Conservation (phyloP, 2,113 vertebrate genomes). For the Aramus guarauna region DNA sequence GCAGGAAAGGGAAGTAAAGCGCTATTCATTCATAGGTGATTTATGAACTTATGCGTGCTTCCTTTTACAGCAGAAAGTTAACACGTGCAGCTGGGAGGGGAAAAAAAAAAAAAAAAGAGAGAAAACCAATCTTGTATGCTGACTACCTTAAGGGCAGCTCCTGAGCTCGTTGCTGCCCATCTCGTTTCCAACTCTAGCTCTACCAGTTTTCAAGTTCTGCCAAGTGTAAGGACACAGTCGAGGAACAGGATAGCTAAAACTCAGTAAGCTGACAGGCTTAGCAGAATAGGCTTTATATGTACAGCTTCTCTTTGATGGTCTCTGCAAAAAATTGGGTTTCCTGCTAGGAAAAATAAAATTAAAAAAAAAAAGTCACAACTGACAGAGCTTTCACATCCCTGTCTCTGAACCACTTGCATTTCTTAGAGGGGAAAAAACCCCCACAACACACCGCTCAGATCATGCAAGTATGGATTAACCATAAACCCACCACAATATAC, state of each 20-base stretch:
- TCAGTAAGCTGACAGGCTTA: background rate
- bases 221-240: background rate
- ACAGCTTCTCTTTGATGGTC: background rate
- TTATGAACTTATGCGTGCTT: background rate
- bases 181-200: background rate
- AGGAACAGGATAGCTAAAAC: background rate
- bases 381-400: background rate
- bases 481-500: background rate
- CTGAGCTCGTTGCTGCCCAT: background rate
- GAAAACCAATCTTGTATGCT: background rate
- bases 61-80: background rate
- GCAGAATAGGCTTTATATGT: background rate
- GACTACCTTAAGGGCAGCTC: background rate
- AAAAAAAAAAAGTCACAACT: background rate
- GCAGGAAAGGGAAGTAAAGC: slow-evolving; percentile 13
- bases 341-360: background rate
- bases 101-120: no score
- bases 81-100: background rate
- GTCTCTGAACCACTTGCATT: background rate
- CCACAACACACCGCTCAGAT: background rate
- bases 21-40: background rate
- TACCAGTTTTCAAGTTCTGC: background rate
- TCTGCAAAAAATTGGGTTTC: background rate
- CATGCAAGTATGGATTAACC: background rate
- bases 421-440: background rate